These are phyloP conservation scores for Tromatobia lineatoria DNA, from an alignment of 2,888 invertebrate species.

Conservation along the genomic window DNA sequence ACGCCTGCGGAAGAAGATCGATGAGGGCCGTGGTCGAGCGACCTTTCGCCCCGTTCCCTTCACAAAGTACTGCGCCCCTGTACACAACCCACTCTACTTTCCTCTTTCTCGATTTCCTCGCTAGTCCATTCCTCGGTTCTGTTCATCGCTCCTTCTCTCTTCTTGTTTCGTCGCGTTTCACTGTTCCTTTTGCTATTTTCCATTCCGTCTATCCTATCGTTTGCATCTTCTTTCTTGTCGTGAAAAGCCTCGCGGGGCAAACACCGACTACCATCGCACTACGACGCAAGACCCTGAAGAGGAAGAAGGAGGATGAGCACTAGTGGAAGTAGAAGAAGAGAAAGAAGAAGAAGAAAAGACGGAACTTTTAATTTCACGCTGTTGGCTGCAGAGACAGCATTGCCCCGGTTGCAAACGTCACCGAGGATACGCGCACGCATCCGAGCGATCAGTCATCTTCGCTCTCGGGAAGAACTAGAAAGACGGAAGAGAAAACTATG, in stretches of 20 bases:
- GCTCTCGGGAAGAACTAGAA: slow-evolving; percentile 22
- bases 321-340: slow-evolving; percentile 28
- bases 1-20: slow-evolving; percentile 66
- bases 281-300: slow-evolving; percentile 16
- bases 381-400: slow-evolving; percentile 74
- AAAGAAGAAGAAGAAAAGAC: slow-evolving; percentile 55
- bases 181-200: slow-evolving; percentile 62
- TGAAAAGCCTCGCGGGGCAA: slow-evolving; percentile 69
- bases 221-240: slow-evolving; percentile 59
- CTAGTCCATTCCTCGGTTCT: not conserved
- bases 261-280: slow-evolving; percentile 11
- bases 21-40: slow-evolving; percentile 64
- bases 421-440: slow-evolving; percentile 68
- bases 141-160: slow-evolving; percentile 22
- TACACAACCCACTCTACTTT: slow-evolving; percentile 40
- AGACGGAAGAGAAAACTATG: slow-evolving; percentile 41
- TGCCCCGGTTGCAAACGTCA: slow-evolving; percentile 61
- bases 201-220: slow-evolving; percentile 47
- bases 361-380: slow-evolving; percentile 76
- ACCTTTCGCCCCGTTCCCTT: slow-evolving; percentile 46
- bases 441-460: slow-evolving; percentile 75
- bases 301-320: slow-evolving; percentile 15
- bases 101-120: slow-evolving; percentile 25
- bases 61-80: slow-evolving; percentile 30
- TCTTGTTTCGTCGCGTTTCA: slow-evolving; percentile 32